Base-by-base conservation (phyloP, 2,888 invertebrate species). In the Noctua janthe region DNA sequence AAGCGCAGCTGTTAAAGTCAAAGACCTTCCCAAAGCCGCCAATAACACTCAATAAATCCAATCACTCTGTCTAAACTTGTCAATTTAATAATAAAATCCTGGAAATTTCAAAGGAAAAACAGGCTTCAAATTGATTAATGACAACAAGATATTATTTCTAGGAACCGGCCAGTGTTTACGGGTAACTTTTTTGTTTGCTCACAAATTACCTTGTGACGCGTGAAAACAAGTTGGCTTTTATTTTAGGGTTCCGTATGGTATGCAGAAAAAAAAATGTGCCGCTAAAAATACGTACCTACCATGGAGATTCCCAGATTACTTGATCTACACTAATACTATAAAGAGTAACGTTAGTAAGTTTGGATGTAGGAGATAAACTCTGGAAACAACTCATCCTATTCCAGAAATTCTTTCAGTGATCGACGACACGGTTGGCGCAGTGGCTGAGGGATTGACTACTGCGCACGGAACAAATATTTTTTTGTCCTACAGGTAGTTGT, bases 161-260 rank as follows among this genome's bases (percentile, higher is more conserved):
- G 62, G 71, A 64, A 49, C n/a, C 17, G 11, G 64, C 15, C 73
- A 71, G 70, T 87, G 74, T 85, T 82, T 78, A 85, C 81, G 39
- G 29, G 13, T 7, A 79, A 89, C 71, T 90, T 87, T 71, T 74
- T 43, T 86, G 80, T 86, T 88, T 87, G 62, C 78, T 62, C 72
- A 11, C 47, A 88, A 90, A 88, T 90, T 84, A 83, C 81, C 67
- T 70, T 71, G 71, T 70, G 80, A 83, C 87, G 85, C 88, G 79
- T 83, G 78, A 80, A 84, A 80, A 81, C 71, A 90, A 83, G 71
- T 75, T 73, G 20, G 15, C 43, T 76, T 82, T 83, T 73, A 2
- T 43, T 62, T 71, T 62, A 56, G 17, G 70, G 84, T 47, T 64
- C 79, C 54, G 29, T 15, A 59, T 13, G n/a, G 2, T 10, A 20